Evolutionary conservation across 2,888 invertebrate genomes (phyloP), one percentile per base, ranked within the genome.

Genomic region (Morpho helenor): DNA sequence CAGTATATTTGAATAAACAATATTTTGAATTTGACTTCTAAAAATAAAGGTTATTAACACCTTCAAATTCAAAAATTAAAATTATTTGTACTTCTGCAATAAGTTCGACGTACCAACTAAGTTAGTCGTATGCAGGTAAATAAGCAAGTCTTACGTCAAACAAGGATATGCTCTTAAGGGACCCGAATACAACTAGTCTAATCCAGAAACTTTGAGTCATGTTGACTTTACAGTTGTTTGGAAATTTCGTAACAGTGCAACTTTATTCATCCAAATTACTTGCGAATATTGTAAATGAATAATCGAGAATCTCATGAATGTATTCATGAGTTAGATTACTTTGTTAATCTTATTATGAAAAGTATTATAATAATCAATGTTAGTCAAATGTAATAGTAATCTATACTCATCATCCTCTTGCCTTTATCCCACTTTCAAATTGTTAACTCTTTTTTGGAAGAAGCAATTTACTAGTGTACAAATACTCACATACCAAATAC

Each of bases 111-210:
- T 45, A 47, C 45, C 53, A 39, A 47, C 50, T 39, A 46, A 57
- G 40, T 59, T 56, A 40, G 43, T 39, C 51, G 45, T 55, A 54
- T 44, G 50, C 60, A 60, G 50, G 73, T 72, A 72, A 78, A 77
- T 80, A 86, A 87, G 85, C 87, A 87, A 81, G 82, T 76, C 78
- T 82, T 77, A 75, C 83, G 85, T 87, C 82, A 83, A 82, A 89
- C 88, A 88, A 70, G 87, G 82, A 82, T 87, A 82, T 87, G 88
- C 89, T 88, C 89, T 89, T 79, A 79, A 71, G 55, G 60, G 52
- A 22, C 55, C 49, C 76, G 72, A 74, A 70, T 75, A 69, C 68
- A 80, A 84, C 84, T 86, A 86, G 87, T 84, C 81, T 81, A 81
- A 84, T 81, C 74, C 71, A 70, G 71, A 74, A 76, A 80, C 80